Evolutionary conservation across 2,113 vertebrate species (phyloP).

Genomic region (Silurus glanis): DNA sequence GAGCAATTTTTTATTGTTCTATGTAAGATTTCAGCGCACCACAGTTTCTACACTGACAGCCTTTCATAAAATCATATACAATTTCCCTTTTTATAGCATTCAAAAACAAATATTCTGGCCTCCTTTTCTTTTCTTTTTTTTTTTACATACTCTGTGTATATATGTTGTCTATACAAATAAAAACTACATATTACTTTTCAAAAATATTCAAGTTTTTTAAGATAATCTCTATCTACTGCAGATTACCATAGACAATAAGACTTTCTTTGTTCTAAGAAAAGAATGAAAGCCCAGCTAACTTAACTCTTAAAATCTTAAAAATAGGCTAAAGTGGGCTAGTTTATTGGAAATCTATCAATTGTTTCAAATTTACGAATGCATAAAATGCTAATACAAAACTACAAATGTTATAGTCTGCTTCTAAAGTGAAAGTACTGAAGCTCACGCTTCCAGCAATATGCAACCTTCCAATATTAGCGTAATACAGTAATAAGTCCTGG

Average conservation of each 20-base stretch:
- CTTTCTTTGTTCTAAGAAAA: not conserved
- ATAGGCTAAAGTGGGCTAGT: not conserved
- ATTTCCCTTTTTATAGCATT: not conserved
- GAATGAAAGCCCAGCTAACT: not conserved
- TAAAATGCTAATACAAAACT: not conserved
- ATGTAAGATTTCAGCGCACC: not conserved
- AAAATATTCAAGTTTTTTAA: not conserved
- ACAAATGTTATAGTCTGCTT: no score
- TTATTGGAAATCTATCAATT: not conserved
- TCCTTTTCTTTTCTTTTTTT: not conserved
- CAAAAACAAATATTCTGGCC: not conserved
- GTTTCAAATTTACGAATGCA: not conserved
- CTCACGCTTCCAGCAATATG: no score
- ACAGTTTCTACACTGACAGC: not conserved
- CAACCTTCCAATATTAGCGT: not conserved
- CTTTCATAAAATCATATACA: not conserved
- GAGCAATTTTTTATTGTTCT: not conserved
- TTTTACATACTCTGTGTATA: no score
- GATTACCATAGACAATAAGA: not conserved
- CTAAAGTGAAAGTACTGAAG: no score
- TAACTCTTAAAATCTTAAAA: not conserved
- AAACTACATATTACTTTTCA: not conserved
- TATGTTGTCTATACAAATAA: not conserved
- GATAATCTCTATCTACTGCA: not conserved
- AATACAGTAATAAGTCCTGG: not conserved